Evolutionary conservation across 2,888 invertebrate species (phyloP), one percentile per base, ranked within the genome.

Genomic region (Stomorhina lunata): DNA sequence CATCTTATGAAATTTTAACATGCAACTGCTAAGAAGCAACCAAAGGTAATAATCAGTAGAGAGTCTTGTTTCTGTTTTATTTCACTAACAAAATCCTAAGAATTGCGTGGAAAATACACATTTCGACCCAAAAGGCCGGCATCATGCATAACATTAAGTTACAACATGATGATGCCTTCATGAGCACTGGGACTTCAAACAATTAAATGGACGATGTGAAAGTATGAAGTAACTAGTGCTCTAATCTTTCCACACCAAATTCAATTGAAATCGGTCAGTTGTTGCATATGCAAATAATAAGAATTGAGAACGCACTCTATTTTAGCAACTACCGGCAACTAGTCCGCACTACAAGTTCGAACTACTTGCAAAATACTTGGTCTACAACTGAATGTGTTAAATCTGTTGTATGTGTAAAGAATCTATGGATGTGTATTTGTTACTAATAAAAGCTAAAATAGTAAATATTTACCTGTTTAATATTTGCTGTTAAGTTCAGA

Each of bases 201-300:
- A 66, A 45, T 75, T 57, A 66, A 65, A 75, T 65, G 57, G 45
- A 66, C n/a, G 17, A 43, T 40, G n/a, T n/a, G 40, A 63, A 61
- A 20, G 50, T n/a, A 15, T 48, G 20, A 27, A 43, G 17, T 17
- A 17, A 37, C 20, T 2, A 45, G 22, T 20, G 0, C 2, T 45
- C 4, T 9, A 17, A 4, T 10, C 9, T 2, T 48, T 29, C 1
- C 6, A 45, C 22, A 53, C 27, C 6, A 53, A 53, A 65, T 61
- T 72, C 50, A 72, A 61, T 72, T 34, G 61, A 48, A 61, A 37
- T 37, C 17, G 40, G 50, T 12, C 53, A 65, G 15, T 50, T 48
- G 37, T n/a, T n/a, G n/a, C n/a, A 12, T 55, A 55, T 75, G 53
- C 22, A 65, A 50, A 66, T 50, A 37, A 65, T n/a, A 34, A 15